Percentiles rank a stretch among this genome's conserved stretches.
Conservation (phyloP, 2,113 vertebrate genomes). For the Pongo pygmaeus region DNA sequence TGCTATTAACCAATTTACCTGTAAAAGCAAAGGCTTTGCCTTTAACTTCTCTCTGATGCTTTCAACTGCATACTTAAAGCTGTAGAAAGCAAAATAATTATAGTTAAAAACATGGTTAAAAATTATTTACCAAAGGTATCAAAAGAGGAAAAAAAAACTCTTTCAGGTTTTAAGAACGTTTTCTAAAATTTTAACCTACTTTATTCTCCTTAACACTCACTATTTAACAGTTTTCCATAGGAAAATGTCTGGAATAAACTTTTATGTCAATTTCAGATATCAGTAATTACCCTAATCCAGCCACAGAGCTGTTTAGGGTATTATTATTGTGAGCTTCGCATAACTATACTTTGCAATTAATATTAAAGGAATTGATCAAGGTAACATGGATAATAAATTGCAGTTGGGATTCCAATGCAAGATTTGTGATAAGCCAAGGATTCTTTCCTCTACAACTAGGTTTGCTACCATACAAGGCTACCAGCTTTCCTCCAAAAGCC, state of each 20-base stretch:
- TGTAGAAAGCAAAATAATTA: conserved; percentile 74
- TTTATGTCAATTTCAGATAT: conserved; percentile 14
- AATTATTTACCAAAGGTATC: not conserved
- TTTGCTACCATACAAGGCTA: not conserved
- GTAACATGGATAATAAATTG: not conserved
- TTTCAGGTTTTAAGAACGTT: conserved; percentile 7
- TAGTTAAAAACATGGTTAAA: conserved; percentile 3
- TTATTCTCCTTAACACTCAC: not conserved
- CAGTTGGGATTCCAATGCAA: conserved; percentile 10
- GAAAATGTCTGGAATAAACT: not conserved
- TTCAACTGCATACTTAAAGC: conserved; percentile 90
- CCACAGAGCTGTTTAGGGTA: not conserved
- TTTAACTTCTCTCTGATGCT: conserved; percentile 95
- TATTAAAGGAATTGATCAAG: conserved; percentile 15
- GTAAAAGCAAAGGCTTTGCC: conserved; percentile 92
- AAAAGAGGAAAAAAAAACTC: not conserved
- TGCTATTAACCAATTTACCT: conserved; percentile 85
- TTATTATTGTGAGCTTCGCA: not conserved
- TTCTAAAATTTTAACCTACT: not conserved
- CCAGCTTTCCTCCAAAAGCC: conserved; percentile 27
- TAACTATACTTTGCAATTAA: conserved; percentile 40
- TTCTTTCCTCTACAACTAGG: not conserved
- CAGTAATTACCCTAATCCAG: not conserved
- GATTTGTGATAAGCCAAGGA: not conserved
- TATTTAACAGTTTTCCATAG: not conserved